Percentiles rank a stretch among this genome's conserved stretches.
phyloP scores from a whole-genome alignment of 2,888 invertebrate species.

The Cosmia trapezina region DNA sequence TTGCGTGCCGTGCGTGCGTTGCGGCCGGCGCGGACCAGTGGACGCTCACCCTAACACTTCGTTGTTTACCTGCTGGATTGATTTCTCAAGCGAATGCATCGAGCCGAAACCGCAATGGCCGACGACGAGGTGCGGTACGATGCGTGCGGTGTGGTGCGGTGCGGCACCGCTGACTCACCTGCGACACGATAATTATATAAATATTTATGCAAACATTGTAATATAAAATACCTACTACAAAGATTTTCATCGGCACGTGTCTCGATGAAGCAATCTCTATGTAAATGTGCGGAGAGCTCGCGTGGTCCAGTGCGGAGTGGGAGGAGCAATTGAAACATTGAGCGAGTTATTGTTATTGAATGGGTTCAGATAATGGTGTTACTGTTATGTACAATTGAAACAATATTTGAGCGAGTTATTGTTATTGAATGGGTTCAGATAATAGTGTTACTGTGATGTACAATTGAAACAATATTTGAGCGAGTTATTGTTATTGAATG shows the following conservation, averaged over 20 bases:
- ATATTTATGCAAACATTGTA: slow-evolving; percentile 52
- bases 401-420: no score
- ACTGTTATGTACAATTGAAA: no score
- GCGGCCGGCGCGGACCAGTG: no score
- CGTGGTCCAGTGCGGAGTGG: slow-evolving; percentile 14
- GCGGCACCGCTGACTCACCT: slow-evolving; percentile 30
- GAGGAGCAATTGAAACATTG: slow-evolving; percentile 31
- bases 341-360: no score
- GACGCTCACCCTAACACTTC: no score
- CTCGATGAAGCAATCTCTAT: slow-evolving; percentile 51
- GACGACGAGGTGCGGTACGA: background rate
- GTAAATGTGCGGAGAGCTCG: slow-evolving; percentile 38
- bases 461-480: no score
- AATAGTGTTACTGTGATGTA: no score
- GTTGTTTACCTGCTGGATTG: slow-evolving; percentile 20
- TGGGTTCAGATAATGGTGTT: no score
- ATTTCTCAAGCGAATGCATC: slow-evolving; percentile 10
- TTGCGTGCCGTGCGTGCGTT: no score
- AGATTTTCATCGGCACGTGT: slow-evolving; percentile 29
- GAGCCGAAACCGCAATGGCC: no score
- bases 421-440: no score
- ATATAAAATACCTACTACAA: slow-evolving; percentile 50
- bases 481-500: no score
- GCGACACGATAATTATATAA: slow-evolving; percentile 47
- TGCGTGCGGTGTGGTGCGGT: background rate